Base-by-base conservation (phyloP, 1,140 invertebrate genomes). In the Bombus breviceps region DNA sequence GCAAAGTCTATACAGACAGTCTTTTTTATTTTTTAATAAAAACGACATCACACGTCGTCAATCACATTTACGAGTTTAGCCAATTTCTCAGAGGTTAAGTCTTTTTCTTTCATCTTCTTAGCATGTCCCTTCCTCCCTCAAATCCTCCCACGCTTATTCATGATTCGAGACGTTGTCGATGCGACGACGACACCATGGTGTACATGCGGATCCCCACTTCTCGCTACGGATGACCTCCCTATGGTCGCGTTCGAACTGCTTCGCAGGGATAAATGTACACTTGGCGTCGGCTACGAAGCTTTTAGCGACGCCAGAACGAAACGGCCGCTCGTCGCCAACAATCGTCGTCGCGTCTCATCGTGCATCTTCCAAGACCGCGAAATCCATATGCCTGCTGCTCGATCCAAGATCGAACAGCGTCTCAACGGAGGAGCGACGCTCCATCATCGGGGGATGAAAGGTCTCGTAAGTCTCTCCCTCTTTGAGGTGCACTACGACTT, bases 201-300 rank as follows among this genome's bases (percentile, higher is more conserved):
- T 86, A 79, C 66, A n/a, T 37, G 69, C 39, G 47, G 68, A 85
- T 86, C 81, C 86, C 90, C 90, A 90, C 90, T 62, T 77, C 66
- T 72, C 39, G 71, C 77, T n/a, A 87, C 75, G 78, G 83, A 87
- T 91, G 90, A 91, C 90, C 90, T 91, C 90, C 82, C 71, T 18
- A 84, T 90, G 83, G 83, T 82, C 85, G 87, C 76, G 87, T 89
- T 90, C 87, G 87, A 91, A 90, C 87, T 83, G 85, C 85, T 85
- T 89, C 82, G 85, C 68, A 90, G 85, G 90, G 87, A 91, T 91
- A 91, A 91, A 91, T 90, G 84, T 91, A 87, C 89, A 91, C 87
- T 91, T 91, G 90, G 79, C 66, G 78, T 80, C 78, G 81, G 32
- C 85, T 87, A 90, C 89, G 89, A 83, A 82, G 85, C 89, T 90